Evolutionary conservation across 2,888 invertebrate species (phyloP), one percentile per base, ranked within the genome.

Genomic region (Acanthosepion esculentum): DNA sequence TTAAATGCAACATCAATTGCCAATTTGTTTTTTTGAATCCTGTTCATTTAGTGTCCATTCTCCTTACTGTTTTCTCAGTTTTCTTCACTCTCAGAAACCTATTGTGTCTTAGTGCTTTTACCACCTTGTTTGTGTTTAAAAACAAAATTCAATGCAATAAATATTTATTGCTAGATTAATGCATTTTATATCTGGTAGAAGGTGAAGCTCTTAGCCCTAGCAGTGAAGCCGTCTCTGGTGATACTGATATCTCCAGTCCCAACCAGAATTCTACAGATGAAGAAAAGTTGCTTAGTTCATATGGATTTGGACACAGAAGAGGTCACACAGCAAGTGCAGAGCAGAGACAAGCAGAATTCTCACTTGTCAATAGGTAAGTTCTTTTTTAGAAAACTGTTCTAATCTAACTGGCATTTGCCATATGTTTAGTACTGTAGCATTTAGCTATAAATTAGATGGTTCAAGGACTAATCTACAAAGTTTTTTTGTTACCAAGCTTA

Each of bases 251-350:
- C 93, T 95, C 96, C 29, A 96, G 96, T 95, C 96, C 97, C 10
- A 96, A 96, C 50, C 97, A 97, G 94, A 99, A 99, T 97, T 98
- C 99, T 48, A 99, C 99, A 0, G 99, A 99, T 97, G 99, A 99
- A 97, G 99, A 99, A 97, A 99, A 99, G 97, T 96, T 97, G 48
- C 94, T 96, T 59, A 96, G 95, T 78, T 94, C 95, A 41, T 94
- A 94, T 53, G 94, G 95, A 4, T 94, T 94, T 94, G 94, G 94
- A 33, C 59, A 94, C 23, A 59, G 94, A 64, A 94, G 55, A 64
- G n/a, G 94, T 53, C 64, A 64, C n/a, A 64, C 55, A 33, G 55
- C 94, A 29, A 94, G 95, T 20, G 94, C 94, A 41, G 95, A 95
- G 59, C 95, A 95, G 59, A 96, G 95, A 78, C 97, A 96, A 55